A percentile compares a stretch with the other conserved stretches of the same genome.
These are phyloP conservation scores for Lanius ludovicianus DNA, from an alignment of 2,113 vertebrate species.

Conservation along the genomic window DNA sequence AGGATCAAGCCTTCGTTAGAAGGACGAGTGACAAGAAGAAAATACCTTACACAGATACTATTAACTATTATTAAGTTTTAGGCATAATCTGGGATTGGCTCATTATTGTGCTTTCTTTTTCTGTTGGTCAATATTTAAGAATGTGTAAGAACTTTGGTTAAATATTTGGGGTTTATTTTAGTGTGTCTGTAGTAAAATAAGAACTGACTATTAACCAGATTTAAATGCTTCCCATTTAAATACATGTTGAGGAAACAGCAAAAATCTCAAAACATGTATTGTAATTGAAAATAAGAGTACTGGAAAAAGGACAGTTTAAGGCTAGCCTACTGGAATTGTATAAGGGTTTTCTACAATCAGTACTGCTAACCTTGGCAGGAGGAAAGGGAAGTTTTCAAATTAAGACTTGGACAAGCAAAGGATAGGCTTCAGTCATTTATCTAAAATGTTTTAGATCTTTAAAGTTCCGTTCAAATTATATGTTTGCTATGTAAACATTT, in stretches of 20 bases:
- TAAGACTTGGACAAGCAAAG: not conserved
- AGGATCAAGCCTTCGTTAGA: not conserved
- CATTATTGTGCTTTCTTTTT: not conserved
- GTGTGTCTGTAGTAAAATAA: not conserved
- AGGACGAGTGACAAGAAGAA: not conserved
- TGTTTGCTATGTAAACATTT: not conserved
- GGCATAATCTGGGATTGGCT: not conserved
- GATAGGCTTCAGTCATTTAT: not conserved
- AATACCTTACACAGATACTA: not conserved
- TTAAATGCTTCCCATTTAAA: not conserved
- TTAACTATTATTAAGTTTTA: not conserved
- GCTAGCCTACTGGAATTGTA: not conserved
- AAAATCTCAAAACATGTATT: not conserved
- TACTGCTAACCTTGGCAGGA: not conserved
- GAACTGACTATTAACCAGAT: not conserved
- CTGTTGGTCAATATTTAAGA: not conserved
- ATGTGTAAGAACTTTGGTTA: not conserved
- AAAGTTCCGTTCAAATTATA: not conserved
- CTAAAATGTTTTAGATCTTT: not conserved
- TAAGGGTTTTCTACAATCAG: accelerated
- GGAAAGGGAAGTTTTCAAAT: not conserved
- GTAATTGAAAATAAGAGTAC: not conserved
- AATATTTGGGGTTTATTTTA: not conserved
- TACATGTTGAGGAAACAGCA: not conserved
- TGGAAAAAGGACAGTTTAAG: not conserved